Percentiles rank a stretch among this genome's conserved stretches.
Evolutionary conservation across 2,888 invertebrate species (phyloP).

Genomic region (Gerris lacustris): DNA sequence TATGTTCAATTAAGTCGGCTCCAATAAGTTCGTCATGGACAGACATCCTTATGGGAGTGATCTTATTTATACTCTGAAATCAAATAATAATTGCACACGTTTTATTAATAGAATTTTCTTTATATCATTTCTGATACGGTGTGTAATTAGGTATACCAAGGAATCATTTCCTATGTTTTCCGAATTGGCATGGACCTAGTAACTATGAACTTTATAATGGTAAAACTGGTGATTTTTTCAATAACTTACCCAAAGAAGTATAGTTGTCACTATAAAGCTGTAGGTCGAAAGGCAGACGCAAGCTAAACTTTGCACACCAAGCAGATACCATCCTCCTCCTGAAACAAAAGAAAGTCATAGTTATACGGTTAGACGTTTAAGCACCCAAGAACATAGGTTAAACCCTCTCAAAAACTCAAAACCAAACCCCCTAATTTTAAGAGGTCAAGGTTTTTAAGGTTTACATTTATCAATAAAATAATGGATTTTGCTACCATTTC

Average conservation of each 20-base stretch:
- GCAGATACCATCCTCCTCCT: slow-evolving; percentile 79
- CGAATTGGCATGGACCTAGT: too few relatives aligned
- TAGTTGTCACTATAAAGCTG: slow-evolving; percentile 59
- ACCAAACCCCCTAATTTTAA: background rate
- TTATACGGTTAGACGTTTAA: slow-evolving; percentile 2
- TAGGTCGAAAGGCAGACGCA: slow-evolving; percentile 58
- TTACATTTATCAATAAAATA: too few relatives aligned
- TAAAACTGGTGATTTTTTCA: too few relatives aligned
- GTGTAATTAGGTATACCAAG: too few relatives aligned
- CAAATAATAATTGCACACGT: slow-evolving; percentile 18
- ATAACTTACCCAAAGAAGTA: slow-evolving; percentile 53
- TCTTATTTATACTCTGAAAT: slow-evolving; percentile 49
- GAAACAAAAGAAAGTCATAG: slow-evolving; percentile 9
- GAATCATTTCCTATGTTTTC: too few relatives aligned
- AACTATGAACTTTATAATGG: too few relatives aligned
- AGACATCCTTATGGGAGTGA: slow-evolving; percentile 74
- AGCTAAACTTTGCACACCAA: slow-evolving; percentile 68
- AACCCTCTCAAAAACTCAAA: background rate
- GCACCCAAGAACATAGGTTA: slow-evolving; percentile 11
- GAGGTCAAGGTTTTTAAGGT: too few relatives aligned
- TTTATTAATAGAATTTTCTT: background rate
- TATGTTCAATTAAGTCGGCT: slow-evolving; percentile 77
- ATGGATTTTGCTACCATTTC: too few relatives aligned
- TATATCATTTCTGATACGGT: too few relatives aligned
- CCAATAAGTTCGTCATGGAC: slow-evolving; percentile 75